phyloP scores from a whole-genome alignment of 2,113 vertebrate species.

The Cryptotis parvus region DNA sequence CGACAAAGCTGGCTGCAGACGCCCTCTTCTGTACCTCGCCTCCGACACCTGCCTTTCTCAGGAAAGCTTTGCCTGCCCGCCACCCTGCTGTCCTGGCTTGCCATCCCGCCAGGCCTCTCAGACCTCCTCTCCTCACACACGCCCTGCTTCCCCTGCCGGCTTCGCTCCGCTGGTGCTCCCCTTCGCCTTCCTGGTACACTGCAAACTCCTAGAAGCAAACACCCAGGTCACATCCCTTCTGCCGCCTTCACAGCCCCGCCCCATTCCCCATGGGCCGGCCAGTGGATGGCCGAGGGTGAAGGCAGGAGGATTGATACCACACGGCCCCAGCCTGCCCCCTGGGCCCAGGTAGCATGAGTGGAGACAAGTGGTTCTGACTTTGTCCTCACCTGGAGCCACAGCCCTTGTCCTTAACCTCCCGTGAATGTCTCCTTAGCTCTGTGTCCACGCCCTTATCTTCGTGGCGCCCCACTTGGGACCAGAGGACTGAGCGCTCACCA shows the following conservation, averaged over 20 bases:
- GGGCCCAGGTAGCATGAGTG: neutral
- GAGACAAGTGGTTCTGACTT: too few species aligned
- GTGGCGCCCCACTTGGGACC: neutral
- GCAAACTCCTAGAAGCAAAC: neutral
- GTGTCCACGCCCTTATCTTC: neutral
- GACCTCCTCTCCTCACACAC: neutral
- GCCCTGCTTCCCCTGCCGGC: fast-evolving
- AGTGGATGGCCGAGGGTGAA: neutral
- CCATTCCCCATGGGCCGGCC: neutral
- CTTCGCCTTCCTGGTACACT: neutral
- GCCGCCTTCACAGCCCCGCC: neutral
- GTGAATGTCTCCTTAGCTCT: neutral
- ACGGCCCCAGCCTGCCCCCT: too few species aligned
- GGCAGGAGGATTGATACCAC: neutral
- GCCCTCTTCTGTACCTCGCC: neutral
- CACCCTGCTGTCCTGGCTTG: neutral
- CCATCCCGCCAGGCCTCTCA: neutral
- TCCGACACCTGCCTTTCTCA: neutral
- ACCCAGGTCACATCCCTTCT: neutral
- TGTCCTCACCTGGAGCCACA: neutral
- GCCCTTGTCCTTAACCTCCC: neutral
- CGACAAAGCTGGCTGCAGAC: neutral
- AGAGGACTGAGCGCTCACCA: neutral
- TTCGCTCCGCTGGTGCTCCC: neutral
- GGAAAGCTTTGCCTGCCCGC: neutral